Conservation (phyloP, 2,113 vertebrate species). For the Protobothrops flavoviridis region DNA sequence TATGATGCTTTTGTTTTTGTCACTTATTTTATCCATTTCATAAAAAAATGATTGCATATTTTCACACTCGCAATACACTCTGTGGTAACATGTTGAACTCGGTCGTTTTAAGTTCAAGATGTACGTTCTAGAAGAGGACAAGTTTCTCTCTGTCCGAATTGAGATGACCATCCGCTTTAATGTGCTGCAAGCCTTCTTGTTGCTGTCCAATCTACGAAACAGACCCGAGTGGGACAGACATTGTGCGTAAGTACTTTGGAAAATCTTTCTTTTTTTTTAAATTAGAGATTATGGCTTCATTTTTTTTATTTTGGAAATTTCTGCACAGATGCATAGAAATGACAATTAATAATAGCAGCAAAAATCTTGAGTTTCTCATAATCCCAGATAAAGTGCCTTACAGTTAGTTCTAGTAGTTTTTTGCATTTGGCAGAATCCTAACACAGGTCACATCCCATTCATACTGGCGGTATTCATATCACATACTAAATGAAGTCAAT, state of each 20-base stretch:
- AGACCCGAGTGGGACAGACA: conserved; percentile 89
- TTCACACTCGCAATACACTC: neutral
- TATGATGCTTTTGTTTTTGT: neutral
- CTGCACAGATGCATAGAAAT: neutral
- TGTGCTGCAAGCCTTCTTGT: conserved; percentile 77
- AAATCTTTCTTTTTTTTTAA: neutral
- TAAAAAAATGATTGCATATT: neutral
- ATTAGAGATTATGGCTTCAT: neutral
- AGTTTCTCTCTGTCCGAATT: conserved; percentile 87
- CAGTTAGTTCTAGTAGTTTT: neutral
- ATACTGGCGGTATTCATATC: neutral
- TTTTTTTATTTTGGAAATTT: neutral
- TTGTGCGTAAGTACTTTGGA: conserved; percentile 78
- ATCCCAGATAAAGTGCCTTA: neutral
- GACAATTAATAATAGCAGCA: neutral
- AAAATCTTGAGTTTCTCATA: neutral
- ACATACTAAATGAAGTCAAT: neutral
- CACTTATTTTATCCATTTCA: neutral
- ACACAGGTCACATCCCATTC: neutral
- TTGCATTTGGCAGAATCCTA: neutral
- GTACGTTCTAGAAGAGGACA: conserved; percentile 91
- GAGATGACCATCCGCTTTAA: conserved; percentile 79
- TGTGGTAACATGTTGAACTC: neutral
- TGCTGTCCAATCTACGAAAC: conserved; percentile 86
- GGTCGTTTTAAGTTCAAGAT: conserved; percentile 76